Percentiles rank a stretch among this genome's conserved stretches.
These are phyloP conservation scores for Oryzaephilus surinamensis DNA, from an alignment of 1,140 invertebrate species.

Conservation along the genomic window DNA sequence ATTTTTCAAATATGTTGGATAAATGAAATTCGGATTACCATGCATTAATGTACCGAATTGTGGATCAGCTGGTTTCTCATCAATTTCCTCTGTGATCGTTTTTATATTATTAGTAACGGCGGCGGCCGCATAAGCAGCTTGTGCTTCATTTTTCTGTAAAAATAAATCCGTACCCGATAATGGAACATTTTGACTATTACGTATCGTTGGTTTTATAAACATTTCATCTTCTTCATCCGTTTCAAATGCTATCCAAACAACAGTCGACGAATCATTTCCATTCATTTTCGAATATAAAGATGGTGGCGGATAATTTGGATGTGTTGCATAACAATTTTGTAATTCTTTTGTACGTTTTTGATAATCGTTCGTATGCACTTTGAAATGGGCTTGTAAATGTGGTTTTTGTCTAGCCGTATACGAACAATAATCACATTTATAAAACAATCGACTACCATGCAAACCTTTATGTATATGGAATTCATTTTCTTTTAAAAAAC, in stretches of 20 bases:
- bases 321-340: conserved; percentile 51
- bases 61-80: conserved; percentile 43
- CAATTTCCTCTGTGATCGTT: conserved; percentile 9
- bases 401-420: conserved; percentile 60
- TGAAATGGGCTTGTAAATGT: conserved; percentile 59
- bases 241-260: conserved; percentile 44
- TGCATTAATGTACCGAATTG: conserved; percentile 53
- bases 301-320: conserved; percentile 51
- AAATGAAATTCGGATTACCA: conserved; percentile 66
- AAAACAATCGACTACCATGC: conserved; percentile 50
- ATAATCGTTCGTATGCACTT: conserved; percentile 73
- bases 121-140: conserved; percentile 15
- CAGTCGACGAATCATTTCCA: conserved; percentile 32
- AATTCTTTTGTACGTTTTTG: conserved; percentile 65
- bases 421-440: conserved; percentile 66
- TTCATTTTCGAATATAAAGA: conserved; percentile 43
- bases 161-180: conserved; percentile 52
- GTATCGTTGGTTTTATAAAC: conserved; percentile 32
- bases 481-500: conserved; percentile 56
- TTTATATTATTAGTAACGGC: not conserved
- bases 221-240: conserved; percentile 12
- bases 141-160: conserved; percentile 48
- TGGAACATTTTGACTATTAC: conserved; percentile 36
- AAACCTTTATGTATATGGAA: conserved; percentile 53
- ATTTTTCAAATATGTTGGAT: conserved; percentile 63